phyloP scores from a whole-genome alignment of 2,113 vertebrate species.

The Empidonax traillii region DNA sequence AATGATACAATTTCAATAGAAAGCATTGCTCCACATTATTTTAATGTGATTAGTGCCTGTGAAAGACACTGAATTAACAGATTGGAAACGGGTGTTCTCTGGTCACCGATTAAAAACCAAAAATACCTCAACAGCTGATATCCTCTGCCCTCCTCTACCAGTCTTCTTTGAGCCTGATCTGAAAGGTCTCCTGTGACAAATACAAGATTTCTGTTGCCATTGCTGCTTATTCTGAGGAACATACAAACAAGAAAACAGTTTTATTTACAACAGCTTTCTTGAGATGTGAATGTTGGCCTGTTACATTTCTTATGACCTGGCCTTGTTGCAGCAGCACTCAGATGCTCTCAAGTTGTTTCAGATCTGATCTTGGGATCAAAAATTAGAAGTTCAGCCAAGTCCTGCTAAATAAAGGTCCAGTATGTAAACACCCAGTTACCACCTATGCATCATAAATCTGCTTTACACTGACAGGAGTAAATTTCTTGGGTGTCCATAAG shows the following conservation, averaged over 20 bases:
- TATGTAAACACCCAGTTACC: not conserved
- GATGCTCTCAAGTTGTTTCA: not conserved
- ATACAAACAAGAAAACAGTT: not conserved
- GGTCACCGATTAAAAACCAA: not conserved
- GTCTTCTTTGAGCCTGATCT: not conserved
- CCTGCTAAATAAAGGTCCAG: not conserved
- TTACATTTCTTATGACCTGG: not conserved
- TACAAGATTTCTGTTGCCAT: not conserved
- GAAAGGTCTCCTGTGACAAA: not conserved
- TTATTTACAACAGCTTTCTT: not conserved
- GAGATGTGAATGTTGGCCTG: not conserved
- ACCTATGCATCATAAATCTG: not conserved
- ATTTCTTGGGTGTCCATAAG: not conserved
- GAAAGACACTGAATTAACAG: constrained; percentile 23
- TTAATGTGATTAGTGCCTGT: constrained; percentile 39
- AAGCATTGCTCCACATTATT: not conserved
- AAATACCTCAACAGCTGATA: not conserved
- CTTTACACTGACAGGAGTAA: not conserved
- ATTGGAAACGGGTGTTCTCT: not conserved
- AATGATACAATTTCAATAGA: constrained; percentile 35
- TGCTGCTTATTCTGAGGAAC: not conserved
- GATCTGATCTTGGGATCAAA: not conserved
- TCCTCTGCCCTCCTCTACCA: not conserved
- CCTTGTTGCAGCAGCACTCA: not conserved
- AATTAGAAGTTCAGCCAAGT: not conserved